phyloP scores from a whole-genome alignment of 2,888 invertebrate genomes.

The Parelbella ahira region DNA sequence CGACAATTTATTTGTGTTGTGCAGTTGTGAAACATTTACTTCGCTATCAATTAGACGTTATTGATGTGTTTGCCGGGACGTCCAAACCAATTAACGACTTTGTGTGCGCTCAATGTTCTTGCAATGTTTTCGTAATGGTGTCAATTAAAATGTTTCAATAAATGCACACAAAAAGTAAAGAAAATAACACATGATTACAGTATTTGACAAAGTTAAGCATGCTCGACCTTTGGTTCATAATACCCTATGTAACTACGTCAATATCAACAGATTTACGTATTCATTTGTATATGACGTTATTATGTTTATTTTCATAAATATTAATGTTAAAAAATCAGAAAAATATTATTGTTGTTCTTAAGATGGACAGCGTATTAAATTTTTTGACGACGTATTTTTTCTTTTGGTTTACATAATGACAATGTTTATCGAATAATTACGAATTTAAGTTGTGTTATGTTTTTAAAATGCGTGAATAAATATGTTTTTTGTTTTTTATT shows the following conservation, averaged over 20 bases:
- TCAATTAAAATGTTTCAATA: too few relatives aligned
- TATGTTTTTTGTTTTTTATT: too few relatives aligned
- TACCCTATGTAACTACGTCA: constrained; percentile 1
- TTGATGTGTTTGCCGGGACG: constrained; percentile 11
- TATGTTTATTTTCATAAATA: too few relatives aligned
- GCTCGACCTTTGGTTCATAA: not conserved
- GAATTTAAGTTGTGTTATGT: too few relatives aligned
- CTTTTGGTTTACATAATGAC: too few relatives aligned
- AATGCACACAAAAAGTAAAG: too few relatives aligned
- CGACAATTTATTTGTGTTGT: constrained; percentile 4
- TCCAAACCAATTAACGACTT: constrained; percentile 5
- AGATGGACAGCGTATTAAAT: too few relatives aligned
- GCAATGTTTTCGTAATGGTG: constrained; percentile 3
- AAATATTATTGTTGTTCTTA: too few relatives aligned
- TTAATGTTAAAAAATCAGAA: too few relatives aligned
- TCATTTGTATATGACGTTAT: not conserved
- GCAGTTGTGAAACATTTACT: constrained; percentile 5
- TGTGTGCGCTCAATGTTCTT: constrained; percentile 4
- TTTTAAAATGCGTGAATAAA: too few relatives aligned
- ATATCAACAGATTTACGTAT: constrained; percentile 1
- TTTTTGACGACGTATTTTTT: too few relatives aligned
- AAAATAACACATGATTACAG: not conserved
- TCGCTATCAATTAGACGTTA: constrained; percentile 2
- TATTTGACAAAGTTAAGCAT: not conserved
- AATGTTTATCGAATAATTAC: too few relatives aligned